Evolutionary conservation across 2,113 vertebrate genomes (phyloP).

Genomic region (Eulacestoma nigropectus): DNA sequence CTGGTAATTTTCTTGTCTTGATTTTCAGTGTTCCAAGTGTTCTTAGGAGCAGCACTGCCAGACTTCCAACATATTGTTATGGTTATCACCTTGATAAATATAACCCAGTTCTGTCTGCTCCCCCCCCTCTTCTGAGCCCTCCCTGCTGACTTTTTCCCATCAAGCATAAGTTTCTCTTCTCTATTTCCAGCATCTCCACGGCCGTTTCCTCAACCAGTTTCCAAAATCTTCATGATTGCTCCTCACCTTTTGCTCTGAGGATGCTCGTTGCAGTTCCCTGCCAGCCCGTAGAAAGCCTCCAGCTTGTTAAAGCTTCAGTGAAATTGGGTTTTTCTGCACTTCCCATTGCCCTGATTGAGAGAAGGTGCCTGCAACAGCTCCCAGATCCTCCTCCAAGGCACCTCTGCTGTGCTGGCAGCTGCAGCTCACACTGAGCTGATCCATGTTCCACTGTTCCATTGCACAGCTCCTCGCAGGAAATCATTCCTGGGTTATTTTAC

Average conservation of each 20-base stretch:
- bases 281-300: not conserved
- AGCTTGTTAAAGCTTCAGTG: not conserved
- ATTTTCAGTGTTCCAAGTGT: not conserved
- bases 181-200: not conserved
- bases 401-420: not conserved
- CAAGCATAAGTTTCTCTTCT: not conserved
- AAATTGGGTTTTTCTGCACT: not conserved
- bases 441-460: rapidly evolving
- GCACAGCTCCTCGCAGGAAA: not conserved
- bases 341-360: not conserved
- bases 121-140: not conserved
- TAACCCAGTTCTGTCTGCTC: constrained; percentile 9
- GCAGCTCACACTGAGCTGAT: not conserved
- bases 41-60: not conserved
- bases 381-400: not conserved
- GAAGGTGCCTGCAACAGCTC: not conserved
- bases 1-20: constrained; percentile 2
- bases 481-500: not conserved
- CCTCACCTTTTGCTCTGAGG: not conserved
- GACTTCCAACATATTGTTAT: constrained; percentile 28
- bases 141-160: not conserved
- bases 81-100: constrained; percentile 45
- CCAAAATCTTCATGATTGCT: not conserved
- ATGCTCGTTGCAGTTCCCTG: not conserved
- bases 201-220: not conserved